Evolutionary conservation across 2,113 vertebrate species (phyloP), one percentile per base, ranked within the genome.

Genomic region (Scalopus aquaticus): DNA sequence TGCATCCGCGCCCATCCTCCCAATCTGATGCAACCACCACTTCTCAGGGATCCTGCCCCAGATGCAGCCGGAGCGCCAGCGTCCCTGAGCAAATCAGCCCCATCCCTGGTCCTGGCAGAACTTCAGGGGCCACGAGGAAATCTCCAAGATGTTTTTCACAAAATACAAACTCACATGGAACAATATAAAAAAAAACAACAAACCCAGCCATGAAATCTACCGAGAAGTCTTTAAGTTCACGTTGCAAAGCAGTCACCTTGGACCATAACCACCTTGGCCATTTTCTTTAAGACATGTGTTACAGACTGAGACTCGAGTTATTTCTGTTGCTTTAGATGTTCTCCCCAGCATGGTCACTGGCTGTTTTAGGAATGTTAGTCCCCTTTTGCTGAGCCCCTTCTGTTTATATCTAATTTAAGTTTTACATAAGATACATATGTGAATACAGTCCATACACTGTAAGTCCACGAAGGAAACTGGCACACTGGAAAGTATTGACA

Each of bases 41-140:
- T 97, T 98, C 98, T 99, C 98, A 98, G 98, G 98, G 97, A 98
- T 98, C 97, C 98, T 96, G 96, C 98, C 96, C 1, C 9, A 95
- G 88, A 96, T 0, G 65, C 26, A 37, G 88, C 94, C 58, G 30
- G 97, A 58, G 97, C 94, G 90, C 98, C 98, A 95, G 97, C 62
- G 90, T 98, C 98, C 98, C 98, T 98, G 98, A 98, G 97, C 97
- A 98, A 97, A 67, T 91, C 96, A 88, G 94, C 95, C 95, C 94
- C 72, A 78, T 92, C 92, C 95, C 95, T 39, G 20, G 90, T 92
- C 96, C 69, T 90, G 85, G 85, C 95, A 92, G 95, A 80, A 86
- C 96, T 97, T 96, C 10, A 44, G 96, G 74, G 39, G 89, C 95
- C 88, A 80, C 2, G 49, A 76, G 92, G 91, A 96, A 88, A 96